Base-by-base conservation (phyloP, 2,888 invertebrate genomes). In the Doris montereyensis region DNA sequence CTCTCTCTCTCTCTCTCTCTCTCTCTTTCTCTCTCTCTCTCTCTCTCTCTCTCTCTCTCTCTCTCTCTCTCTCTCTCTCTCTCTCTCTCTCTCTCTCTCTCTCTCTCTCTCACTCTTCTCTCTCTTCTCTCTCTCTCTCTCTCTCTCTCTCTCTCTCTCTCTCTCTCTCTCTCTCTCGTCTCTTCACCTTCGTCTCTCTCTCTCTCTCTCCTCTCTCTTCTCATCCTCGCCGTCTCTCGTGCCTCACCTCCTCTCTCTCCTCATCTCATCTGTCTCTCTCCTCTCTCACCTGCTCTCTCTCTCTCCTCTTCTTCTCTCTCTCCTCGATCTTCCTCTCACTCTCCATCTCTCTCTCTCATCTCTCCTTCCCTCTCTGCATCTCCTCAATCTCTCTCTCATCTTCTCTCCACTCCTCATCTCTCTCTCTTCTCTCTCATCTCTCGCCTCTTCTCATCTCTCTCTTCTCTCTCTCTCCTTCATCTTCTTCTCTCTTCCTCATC, bases 241-340 rank as follows among this genome's bases (percentile, higher is more conserved):
- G 35, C 21, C 30, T 21, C 26, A 0, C 24, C n/a, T 58, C 52
- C 74, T 74, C 60, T 60, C 17, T 58, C 74, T 57, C 21, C 32
- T 72, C 26, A 57, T 26, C 28, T 24, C 58, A 28, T 32, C 28
- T 60, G 10, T n/a, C 21, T 28, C 24, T 70, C 70, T 32, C 21
- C 70, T 32, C 30, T 32, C n/a, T 58, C 30, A 30, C 34, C 57
- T 58, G 62, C 52, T 52, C 13, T 52, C 34, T 65, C 52, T 35
- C n/a, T 58, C 35, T 77, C 71, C 32, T 67, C 71, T 30, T 71
- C 41, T 72, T 70, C 73, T 41, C 35, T 58, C 30, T 21, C 24
- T 35, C 57, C 77, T 35, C 32, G 24, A 26, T 41, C 60, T 71
- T 71, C 30, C 35, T 71, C 60, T n/a, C n/a, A n/a, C n/a, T n/a